Base-by-base conservation (phyloP, 2,888 invertebrate genomes). In the Cacoxenus indagator region DNA sequence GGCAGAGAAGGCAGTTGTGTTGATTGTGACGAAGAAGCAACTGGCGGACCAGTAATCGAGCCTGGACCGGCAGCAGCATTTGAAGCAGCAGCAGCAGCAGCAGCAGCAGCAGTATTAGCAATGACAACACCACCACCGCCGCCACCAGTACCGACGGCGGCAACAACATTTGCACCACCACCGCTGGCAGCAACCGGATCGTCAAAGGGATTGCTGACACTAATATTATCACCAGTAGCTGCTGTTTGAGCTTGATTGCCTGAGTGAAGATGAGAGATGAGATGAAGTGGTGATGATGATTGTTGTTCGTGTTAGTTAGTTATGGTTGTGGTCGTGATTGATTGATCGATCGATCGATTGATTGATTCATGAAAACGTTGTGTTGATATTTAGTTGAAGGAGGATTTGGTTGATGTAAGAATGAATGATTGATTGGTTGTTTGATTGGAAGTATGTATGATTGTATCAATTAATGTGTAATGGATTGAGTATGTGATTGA, bases 181-280 rank as follows among this genome's bases (percentile, higher is more conserved):
- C 69, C 77, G 73, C 76, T 77, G 67, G 80, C 84, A 80, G 85
- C 85, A 78, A 88, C 88, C 76, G 91, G 90, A 91, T 94, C 95
- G 90, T 94, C 94, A 91, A 95, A 94, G 81, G 94, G 95, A 91
- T 94, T 94, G 89, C 93, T 94, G 89, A 94, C 94, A 91, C 91
- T 94, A 88, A 94, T 92, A 90, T 94, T 94, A 91, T 94, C 94
- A 86, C 89, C 89, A 85, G 90, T 90, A 79, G 84, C 81, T 70
- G 81, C 73, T 74, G 78, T 72, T 84, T 84, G 86, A 83, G 84
- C 85, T 85, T 78, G 84, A 64, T 76, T 77, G 82, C 81, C 86
- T 83, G 68, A n/a, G n/a, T n/a, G n/a, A n/a, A n/a, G n/a, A n/a
- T n/a, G n/a, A n/a, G n/a, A n/a, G n/a, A n/a, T n/a, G n/a, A n/a